Conservation (phyloP, 2,797 vertebrate species). For the Esox masquinongy region DNA sequence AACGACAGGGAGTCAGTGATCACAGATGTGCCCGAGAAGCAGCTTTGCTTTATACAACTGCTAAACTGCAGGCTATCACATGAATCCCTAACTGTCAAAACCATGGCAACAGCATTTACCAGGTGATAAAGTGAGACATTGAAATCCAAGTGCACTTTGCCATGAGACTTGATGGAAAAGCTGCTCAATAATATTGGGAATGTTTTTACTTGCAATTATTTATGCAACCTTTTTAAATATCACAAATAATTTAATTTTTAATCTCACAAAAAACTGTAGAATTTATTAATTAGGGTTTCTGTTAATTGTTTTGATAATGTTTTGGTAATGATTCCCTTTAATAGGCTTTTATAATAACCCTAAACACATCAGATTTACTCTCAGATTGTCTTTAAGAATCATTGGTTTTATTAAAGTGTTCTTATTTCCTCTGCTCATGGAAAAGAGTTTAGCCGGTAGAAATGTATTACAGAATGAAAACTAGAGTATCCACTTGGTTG, state of each 20-base stretch:
- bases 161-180: neutral
- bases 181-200: neutral
- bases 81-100: slow-evolving; percentile 67
- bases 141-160: slow-evolving; percentile 37
- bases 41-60: slow-evolving; percentile 30
- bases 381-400: neutral
- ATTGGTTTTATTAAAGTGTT: neutral
- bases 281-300: too few relatives aligned
- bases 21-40: slow-evolving; percentile 61
- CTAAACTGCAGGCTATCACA: slow-evolving; percentile 48
- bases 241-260: neutral
- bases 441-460: neutral
- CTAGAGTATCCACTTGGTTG: neutral
- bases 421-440: neutral
- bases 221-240: neutral
- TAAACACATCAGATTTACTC: neutral
- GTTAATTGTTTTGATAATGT: too few relatives aligned
- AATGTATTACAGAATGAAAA: neutral
- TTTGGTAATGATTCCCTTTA: too few relatives aligned
- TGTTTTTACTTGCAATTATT: neutral
- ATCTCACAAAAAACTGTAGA: too few relatives aligned
- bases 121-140: slow-evolving; percentile 46
- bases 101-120: slow-evolving; percentile 66
- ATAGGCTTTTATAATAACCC: too few relatives aligned
- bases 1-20: slow-evolving; percentile 47